Base-by-base conservation (phyloP, 2,113 vertebrate species). In the Silurus glanis region DNA sequence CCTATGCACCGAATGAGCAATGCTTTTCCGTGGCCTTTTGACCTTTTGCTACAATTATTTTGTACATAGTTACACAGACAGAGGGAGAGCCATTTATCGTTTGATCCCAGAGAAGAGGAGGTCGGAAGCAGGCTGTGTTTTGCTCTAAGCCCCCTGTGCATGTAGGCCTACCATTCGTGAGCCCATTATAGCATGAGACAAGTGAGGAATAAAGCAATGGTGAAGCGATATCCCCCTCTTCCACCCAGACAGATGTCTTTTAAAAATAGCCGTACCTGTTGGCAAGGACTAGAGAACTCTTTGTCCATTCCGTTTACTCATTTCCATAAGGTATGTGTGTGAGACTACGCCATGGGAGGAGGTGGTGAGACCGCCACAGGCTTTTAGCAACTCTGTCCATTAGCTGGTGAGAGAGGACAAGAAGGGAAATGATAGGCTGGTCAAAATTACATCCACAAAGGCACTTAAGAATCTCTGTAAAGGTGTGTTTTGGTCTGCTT, bases 241-340 rank as follows among this genome's bases (percentile, higher is more conserved):
- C 67, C 87, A 59, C 84, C 84, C 80, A 51, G 69, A 84, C 76
- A 86, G 89, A 88, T 83, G 83, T 86, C 84, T 84, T 86, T 85
- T 83, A 83, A 87, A 90, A 88, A 88, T 90, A 90, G 84, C 87
- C 25, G 14, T 90, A 90, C 89, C 89, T 90, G 74, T 86, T 88
- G 89, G 89, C 87, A 90, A 90, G 78, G 84, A 82, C 89, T 84
- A 84, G 67, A 86, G 81, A 88, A 86, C 87, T 64, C 76, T 83
- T 82, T 67, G 82, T 80, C 80, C 61, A 74, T 55, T 85, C 13
- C 5, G 2, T 80, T 82, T 58, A 28, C 83, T 56, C 76, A 88
- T 86, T 90, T 87, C 61, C 85, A 87, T 87, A 72, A 64, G 79
- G 80, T 10, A 49, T 64, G 47, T 74, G 23, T 81, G 76, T 61